These are phyloP conservation scores for Epizoanthus ramosus DNA, from an alignment of 92 coral and sea anemone genomes.

Conservation along the genomic window DNA sequence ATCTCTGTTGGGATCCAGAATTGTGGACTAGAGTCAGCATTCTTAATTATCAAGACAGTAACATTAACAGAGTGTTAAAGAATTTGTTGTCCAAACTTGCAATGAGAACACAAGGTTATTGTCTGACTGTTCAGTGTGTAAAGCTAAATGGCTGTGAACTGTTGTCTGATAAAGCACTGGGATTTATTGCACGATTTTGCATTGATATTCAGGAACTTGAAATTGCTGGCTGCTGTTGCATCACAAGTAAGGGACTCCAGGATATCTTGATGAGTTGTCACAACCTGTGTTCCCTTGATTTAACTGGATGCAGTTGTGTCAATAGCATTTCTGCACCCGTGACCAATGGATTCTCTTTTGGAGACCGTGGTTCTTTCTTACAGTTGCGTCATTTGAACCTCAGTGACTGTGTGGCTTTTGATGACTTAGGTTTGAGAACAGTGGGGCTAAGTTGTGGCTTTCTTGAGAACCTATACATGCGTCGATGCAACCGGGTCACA, in stretches of 20 bases:
- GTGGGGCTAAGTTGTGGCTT: slow-evolving; percentile 84
- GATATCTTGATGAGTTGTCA: slow-evolving; percentile 81
- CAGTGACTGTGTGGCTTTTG: slow-evolving; percentile 98
- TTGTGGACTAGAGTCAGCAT: slow-evolving; percentile 82
- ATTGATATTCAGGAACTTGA: slow-evolving; percentile 91
- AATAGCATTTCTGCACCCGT: slow-evolving; percentile 80
- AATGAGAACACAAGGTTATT: slow-evolving; percentile 88
- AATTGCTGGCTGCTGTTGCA: slow-evolving; percentile 85
- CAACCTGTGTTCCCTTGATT: slow-evolving; percentile 61
- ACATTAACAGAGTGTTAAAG: slow-evolving; percentile 83
- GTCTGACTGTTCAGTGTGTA: slow-evolving; percentile 80
- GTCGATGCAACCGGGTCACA: slow-evolving; percentile 89
- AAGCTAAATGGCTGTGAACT: slow-evolving; percentile 91
- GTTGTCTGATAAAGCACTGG: slow-evolving; percentile 89
- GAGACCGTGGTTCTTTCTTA: slow-evolving; percentile 74
- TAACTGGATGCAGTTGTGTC: slow-evolving; percentile 91
- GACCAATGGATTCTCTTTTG: slow-evolving; percentile 81
- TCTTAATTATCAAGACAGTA: slow-evolving; percentile 83
- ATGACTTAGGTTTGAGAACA: slow-evolving; percentile 89
- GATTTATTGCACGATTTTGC: slow-evolving; percentile 86
- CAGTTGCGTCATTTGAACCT: slow-evolving; percentile 83
- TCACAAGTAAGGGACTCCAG: slow-evolving; percentile 93
- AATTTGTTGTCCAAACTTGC: slow-evolving; percentile 82
- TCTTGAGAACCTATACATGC: slow-evolving; percentile 84
- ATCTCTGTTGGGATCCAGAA: slow-evolving; percentile 94